Evolutionary conservation across 1,140 invertebrate species (phyloP).

Genomic region (Argopecten irradians): DNA sequence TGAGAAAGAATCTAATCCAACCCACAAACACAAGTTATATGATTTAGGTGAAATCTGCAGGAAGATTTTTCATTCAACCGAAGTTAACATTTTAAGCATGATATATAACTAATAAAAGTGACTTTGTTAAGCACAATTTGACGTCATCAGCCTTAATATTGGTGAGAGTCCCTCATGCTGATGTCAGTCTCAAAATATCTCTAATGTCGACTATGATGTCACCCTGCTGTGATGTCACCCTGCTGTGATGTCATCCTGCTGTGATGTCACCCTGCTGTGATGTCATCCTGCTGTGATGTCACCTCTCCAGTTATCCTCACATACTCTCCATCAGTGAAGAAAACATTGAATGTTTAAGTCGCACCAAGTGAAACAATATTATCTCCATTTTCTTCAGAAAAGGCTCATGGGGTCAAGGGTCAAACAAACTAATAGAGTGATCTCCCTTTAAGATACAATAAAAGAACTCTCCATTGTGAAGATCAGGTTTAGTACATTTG

Average conservation of each 20-base stretch:
- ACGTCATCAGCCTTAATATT: background rate
- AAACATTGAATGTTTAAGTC: background rate
- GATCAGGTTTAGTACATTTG: background rate
- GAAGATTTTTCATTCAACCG: too few species aligned
- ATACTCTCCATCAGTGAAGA: background rate
- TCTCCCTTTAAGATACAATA: background rate
- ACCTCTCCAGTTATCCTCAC: too few species aligned
- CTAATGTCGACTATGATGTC: background rate
- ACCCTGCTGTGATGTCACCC: background rate
- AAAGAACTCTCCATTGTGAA: background rate
- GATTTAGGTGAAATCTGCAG: constrained; percentile 29
- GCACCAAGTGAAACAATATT: background rate
- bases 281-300: background rate
- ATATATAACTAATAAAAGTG: too few species aligned
- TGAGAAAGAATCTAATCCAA: background rate
- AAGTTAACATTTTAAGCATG: too few species aligned
- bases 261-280: background rate
- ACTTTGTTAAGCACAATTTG: background rate
- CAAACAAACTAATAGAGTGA: constrained; percentile 9
- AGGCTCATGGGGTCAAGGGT: constrained; percentile 13
- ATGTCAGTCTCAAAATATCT: background rate
- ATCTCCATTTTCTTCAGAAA: background rate
- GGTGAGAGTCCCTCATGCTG: background rate
- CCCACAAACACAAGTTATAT: constrained; percentile 20
- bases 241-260: background rate